Conservation (phyloP, 2,113 vertebrate genomes). For the Ahaetulla prasina region DNA sequence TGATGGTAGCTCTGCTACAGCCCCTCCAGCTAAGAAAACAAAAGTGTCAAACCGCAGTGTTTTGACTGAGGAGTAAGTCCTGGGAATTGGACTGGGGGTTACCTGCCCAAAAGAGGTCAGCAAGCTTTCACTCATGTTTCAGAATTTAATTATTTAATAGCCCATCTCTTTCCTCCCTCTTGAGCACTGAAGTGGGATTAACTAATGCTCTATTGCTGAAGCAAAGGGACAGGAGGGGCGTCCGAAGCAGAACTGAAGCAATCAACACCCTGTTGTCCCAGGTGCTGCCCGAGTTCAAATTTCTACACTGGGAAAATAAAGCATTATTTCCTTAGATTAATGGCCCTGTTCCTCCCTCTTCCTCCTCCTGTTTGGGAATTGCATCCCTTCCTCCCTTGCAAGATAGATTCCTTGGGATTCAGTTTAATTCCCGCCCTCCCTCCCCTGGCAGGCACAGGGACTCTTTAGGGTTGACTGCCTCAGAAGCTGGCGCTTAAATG, state of each 20-base stretch:
- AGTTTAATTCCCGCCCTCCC: background rate
- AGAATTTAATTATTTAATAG: slow-evolving; percentile 37
- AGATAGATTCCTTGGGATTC: slow-evolving; percentile 16
- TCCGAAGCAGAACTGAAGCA: slow-evolving; percentile 15
- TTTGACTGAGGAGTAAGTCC: slow-evolving; percentile 15
- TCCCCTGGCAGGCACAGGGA: background rate
- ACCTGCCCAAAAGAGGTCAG: slow-evolving; percentile 25
- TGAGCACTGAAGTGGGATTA: slow-evolving; percentile 14
- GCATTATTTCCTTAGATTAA: slow-evolving; percentile 21
- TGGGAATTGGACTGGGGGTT: slow-evolving; percentile 21
- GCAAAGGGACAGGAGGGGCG: background rate
- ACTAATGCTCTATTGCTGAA: slow-evolving; percentile 10
- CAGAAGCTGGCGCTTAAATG: background rate
- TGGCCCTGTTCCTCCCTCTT: background rate
- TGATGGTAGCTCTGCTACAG: background rate
- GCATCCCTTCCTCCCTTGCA: background rate
- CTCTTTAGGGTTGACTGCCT: background rate
- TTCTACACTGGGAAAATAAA: slow-evolving; percentile 32
- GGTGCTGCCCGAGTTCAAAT: slow-evolving; percentile 30
- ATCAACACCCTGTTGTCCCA: slow-evolving; percentile 35
- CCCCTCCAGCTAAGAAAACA: slow-evolving; percentile 30
- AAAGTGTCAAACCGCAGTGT: slow-evolving; percentile 15
- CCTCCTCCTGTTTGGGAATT: background rate
- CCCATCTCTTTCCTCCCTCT: slow-evolving; percentile 14
- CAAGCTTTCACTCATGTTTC: slow-evolving; percentile 23